phyloP scores from a whole-genome alignment of 1,140 invertebrate genomes.

The Solen grandis region DNA sequence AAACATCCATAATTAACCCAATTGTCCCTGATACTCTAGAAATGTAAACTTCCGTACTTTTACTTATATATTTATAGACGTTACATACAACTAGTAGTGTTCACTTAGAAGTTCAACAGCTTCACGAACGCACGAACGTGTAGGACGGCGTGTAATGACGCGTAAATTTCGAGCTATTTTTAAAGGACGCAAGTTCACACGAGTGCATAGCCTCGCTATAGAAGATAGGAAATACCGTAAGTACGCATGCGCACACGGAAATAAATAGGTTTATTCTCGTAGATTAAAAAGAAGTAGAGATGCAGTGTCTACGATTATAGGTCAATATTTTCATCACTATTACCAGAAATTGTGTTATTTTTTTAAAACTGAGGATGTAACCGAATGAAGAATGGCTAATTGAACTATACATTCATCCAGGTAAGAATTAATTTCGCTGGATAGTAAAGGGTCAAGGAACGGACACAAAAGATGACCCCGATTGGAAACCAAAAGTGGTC shows the following conservation, averaged over 20 bases:
- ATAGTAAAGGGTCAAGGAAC: neutral
- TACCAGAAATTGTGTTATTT: neutral
- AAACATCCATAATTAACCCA: no score
- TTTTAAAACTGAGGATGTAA: slow-evolving; percentile 19
- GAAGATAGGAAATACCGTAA: no score
- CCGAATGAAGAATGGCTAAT: neutral
- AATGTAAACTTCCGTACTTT: no score
- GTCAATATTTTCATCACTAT: neutral
- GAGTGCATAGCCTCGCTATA: no score
- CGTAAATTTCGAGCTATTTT: no score
- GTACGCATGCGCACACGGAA: slow-evolving; percentile 23
- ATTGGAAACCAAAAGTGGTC: neutral
- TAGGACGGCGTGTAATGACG: no score
- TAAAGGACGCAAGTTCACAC: no score
- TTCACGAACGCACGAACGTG: no score
- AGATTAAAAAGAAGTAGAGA: slow-evolving; percentile 12
- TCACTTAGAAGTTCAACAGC: no score
- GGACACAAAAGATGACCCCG: slow-evolving; percentile 29
- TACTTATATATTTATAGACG: no score
- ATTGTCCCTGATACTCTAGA: no score
- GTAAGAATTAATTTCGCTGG: neutral
- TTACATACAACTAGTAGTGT: no score
- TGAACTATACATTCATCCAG: neutral
- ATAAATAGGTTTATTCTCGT: slow-evolving; percentile 24
- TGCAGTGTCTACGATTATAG: slow-evolving; percentile 4